Conservation (phyloP, 2,113 vertebrate genomes). For the Bagarius yarrelli region DNA sequence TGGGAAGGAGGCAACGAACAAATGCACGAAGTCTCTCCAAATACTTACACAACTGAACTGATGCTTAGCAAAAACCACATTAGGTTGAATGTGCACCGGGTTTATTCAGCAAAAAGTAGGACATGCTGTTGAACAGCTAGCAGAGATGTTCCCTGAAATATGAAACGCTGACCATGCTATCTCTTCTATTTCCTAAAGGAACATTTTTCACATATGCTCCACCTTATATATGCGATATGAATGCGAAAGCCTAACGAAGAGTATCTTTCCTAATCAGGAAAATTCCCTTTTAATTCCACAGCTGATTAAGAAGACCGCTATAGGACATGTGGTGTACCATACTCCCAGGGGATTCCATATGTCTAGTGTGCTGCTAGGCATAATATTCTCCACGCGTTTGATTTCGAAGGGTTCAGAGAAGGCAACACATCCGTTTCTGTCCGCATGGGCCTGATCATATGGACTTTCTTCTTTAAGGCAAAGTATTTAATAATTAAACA, state of each 20-base stretch:
- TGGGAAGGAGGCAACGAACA: background rate
- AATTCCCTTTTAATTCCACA: background rate
- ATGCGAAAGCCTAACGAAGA: conserved; percentile 13
- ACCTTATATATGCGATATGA: conserved; percentile 11
- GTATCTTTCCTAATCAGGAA: conserved; percentile 4
- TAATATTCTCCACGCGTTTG: conserved; percentile 12
- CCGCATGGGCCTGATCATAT: conserved; percentile 63
- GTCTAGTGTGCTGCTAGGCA: conserved; percentile 3
- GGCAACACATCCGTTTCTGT: conserved; percentile 63
- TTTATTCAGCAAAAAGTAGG: conserved; percentile 42
- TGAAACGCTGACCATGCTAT: conserved; percentile 23
- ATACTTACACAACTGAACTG: conserved; percentile 15
- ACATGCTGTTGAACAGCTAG: conserved; percentile 24
- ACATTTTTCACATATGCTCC: conserved; percentile 9
- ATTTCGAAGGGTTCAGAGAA: conserved; percentile 34
- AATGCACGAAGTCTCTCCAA: conserved; percentile 10
- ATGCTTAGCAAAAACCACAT: conserved; percentile 14
- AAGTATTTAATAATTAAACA: conserved; percentile 71
- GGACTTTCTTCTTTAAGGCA: conserved; percentile 61
- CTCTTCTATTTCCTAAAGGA: conserved; percentile 1
- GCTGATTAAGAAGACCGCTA: conserved; percentile 8
- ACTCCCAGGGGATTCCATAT: background rate
- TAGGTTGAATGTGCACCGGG: conserved; percentile 13
- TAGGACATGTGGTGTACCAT: background rate
- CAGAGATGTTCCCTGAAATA: conserved; percentile 26